Conservation (phyloP, 1,140 invertebrate species). For the Trichonephila clavata region DNA sequence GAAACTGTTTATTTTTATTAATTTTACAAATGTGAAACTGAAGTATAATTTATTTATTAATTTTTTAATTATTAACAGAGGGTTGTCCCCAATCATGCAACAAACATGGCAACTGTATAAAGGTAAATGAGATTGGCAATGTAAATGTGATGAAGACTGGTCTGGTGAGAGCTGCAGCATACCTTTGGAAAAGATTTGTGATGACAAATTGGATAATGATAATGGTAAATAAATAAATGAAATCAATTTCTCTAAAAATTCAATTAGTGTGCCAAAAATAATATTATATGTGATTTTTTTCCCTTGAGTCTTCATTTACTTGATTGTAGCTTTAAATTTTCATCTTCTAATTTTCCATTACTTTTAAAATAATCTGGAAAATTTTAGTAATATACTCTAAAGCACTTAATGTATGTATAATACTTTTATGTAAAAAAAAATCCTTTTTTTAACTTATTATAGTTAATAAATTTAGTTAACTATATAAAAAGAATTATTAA, state of each 20-base stretch:
- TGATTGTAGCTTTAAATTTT: neutral
- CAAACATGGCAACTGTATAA: slow-evolving; percentile 92
- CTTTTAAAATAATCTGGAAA: too few relatives aligned
- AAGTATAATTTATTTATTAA: neutral
- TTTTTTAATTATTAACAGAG: slow-evolving; percentile 84
- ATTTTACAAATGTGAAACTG: neutral
- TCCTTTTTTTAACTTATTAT: too few relatives aligned
- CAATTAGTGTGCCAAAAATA: neutral
- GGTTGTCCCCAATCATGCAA: slow-evolving; percentile 97
- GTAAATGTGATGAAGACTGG: slow-evolving; percentile 94
- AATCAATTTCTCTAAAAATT: too few relatives aligned
- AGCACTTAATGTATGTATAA: too few relatives aligned
- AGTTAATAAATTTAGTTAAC: too few relatives aligned
- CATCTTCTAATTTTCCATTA: too few relatives aligned
- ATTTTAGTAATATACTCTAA: too few relatives aligned
- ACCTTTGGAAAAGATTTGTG: slow-evolving; percentile 94
- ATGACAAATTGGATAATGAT: slow-evolving; percentile 97
- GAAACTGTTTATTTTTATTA: too few relatives aligned
- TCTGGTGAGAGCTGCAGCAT: slow-evolving; percentile 95
- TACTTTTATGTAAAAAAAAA: too few relatives aligned
- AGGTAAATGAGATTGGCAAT: slow-evolving; percentile 91
- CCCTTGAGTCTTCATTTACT: slow-evolving; percentile 74
- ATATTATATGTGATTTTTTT: neutral
- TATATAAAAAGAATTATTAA: too few relatives aligned
- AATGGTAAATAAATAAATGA: slow-evolving; percentile 86